A percentile compares a stretch with the other conserved stretches of the same genome.
Evolutionary conservation across 1,140 invertebrate genomes (phyloP).

Genomic region (Neelides sp.): DNA sequence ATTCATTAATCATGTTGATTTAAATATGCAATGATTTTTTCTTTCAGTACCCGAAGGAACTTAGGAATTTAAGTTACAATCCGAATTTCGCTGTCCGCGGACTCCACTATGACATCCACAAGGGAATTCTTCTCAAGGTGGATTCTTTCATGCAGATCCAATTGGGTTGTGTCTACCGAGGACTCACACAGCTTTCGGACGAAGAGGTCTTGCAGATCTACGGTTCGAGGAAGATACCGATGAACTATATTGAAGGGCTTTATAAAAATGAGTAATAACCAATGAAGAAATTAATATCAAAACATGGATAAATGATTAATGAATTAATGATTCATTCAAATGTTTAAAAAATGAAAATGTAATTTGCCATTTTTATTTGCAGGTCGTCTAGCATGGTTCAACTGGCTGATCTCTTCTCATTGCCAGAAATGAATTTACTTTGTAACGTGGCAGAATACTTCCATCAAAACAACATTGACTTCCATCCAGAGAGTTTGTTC

Average conservation of each 20-base stretch:
- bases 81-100: constrained; percentile 83
- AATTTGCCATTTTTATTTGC: constrained; percentile 34
- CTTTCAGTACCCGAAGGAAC: constrained; percentile 77
- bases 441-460: constrained; percentile 91
- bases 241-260: constrained; percentile 36
- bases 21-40: background rate
- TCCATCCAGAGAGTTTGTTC: constrained; percentile 89
- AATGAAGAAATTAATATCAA: no score
- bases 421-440: constrained; percentile 86
- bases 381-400: constrained; percentile 79
- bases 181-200: constrained; percentile 62
- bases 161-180: constrained; percentile 83
- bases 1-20: constrained; percentile 9
- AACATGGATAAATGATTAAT: constrained; percentile 1
- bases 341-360: background rate
- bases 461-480: constrained; percentile 73
- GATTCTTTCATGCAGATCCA: constrained; percentile 95
- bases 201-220: constrained; percentile 77
- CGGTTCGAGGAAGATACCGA: constrained; percentile 68
- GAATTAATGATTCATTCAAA: constrained; percentile 3
- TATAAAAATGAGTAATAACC: constrained; percentile 9
- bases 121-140: constrained; percentile 85
- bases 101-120: constrained; percentile 90
- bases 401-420: constrained; percentile 89
- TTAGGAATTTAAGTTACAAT: constrained; percentile 67